Conservation (phyloP, 2,797 vertebrate genomes). For the Chromobotia macracanthus region DNA sequence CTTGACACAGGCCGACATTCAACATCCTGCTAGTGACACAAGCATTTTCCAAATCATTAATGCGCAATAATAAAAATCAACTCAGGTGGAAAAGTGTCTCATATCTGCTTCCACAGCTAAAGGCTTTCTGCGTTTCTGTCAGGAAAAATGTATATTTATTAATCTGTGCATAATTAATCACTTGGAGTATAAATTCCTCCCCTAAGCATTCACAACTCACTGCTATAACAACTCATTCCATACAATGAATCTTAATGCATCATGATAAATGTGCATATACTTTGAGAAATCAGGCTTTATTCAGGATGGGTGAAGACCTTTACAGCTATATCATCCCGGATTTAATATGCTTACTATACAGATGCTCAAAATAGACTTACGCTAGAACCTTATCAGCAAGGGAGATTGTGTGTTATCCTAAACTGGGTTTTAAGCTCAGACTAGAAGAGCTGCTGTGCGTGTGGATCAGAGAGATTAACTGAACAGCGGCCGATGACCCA, state of each 20-base stretch:
- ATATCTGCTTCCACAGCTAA: constrained; percentile 30
- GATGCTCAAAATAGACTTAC: constrained; percentile 31
- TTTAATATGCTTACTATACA: constrained; percentile 13
- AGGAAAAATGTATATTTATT: constrained; percentile 19
- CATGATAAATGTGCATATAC: neutral
- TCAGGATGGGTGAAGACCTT: neutral
- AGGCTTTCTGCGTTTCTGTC: constrained; percentile 12
- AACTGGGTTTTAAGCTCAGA: constrained; percentile 18
- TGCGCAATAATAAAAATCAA: constrained; percentile 33
- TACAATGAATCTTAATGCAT: constrained; percentile 1
- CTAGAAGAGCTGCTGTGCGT: constrained; percentile 1
- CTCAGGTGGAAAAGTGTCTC: constrained; percentile 22
- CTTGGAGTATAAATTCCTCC: neutral
- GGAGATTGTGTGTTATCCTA: constrained; percentile 30
- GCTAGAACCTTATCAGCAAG: constrained; percentile 11
- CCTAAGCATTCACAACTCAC: neutral
- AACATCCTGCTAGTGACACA: constrained; percentile 30
- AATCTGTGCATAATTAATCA: constrained; percentile 26
- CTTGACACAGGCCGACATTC: neutral
- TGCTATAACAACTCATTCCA: constrained; percentile 1
- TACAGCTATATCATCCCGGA: constrained; percentile 13
- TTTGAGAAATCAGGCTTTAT: neutral
- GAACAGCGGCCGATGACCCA: constrained; percentile 67
- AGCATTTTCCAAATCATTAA: constrained; percentile 50
- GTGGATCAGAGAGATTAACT: constrained; percentile 59